Conservation (phyloP, 1,140 invertebrate genomes). For the Leptoteleia sp. region DNA sequence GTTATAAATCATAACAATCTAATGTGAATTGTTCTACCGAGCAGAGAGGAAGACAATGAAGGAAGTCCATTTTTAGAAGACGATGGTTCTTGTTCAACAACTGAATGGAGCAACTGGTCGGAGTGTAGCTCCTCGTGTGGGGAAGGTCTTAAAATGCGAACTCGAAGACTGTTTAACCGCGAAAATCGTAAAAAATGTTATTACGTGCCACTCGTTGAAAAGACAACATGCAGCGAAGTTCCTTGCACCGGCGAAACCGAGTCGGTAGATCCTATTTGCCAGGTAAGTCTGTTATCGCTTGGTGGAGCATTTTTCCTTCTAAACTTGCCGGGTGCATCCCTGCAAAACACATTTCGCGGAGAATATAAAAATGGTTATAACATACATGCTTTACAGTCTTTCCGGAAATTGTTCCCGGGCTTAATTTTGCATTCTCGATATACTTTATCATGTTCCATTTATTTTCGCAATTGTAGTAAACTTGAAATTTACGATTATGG, state of each 20-base stretch:
- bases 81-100: slow-evolving; percentile 83
- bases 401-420: not conserved
- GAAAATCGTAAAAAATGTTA: slow-evolving; percentile 90
- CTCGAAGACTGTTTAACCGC: slow-evolving; percentile 86
- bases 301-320: not conserved
- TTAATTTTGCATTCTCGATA: too few species aligned
- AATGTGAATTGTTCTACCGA: too few species aligned
- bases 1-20: too few species aligned
- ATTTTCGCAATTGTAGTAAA: too few species aligned
- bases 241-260: slow-evolving; percentile 83
- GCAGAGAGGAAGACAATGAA: slow-evolving; percentile 31
- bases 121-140: slow-evolving; percentile 92
- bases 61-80: slow-evolving; percentile 11
- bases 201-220: slow-evolving; percentile 86
- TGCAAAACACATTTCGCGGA: slow-evolving; percentile 10
- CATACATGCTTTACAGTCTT: slow-evolving; percentile 2
- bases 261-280: slow-evolving; percentile 83
- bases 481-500: too few species aligned
- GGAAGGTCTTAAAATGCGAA: slow-evolving; percentile 87
- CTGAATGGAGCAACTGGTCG: slow-evolving; percentile 90
- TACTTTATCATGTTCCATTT: too few species aligned
- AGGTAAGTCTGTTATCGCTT: slow-evolving; percentile 60
- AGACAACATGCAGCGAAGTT: slow-evolving; percentile 87
- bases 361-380: slow-evolving; percentile 13
- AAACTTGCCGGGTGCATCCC: not conserved